phyloP scores from a whole-genome alignment of 2,888 invertebrate genomes.

The Rhopalosiphum nymphaeae region DNA sequence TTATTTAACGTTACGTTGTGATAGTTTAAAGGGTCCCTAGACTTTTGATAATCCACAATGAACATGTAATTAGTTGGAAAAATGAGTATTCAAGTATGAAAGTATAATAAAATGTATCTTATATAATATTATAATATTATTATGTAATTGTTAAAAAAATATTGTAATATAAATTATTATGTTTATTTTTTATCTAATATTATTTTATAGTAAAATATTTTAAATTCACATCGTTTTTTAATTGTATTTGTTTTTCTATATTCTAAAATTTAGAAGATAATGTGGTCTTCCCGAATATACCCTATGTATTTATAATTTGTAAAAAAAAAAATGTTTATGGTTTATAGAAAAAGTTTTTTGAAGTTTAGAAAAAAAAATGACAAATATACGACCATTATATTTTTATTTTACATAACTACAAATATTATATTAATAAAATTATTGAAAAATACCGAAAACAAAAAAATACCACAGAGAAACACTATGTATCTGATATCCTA shows the following conservation, averaged over 20 bases:
- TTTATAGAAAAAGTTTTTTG: not conserved
- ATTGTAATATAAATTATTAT: not conserved
- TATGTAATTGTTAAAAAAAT: not conserved
- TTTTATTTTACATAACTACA: not conserved
- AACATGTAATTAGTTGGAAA: not conserved
- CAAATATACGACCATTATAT: not conserved
- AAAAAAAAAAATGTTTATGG: not conserved
- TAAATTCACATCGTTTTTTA: not conserved
- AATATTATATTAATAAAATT: not conserved
- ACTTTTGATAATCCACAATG: not conserved
- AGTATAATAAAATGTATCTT: not conserved
- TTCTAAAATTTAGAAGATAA: no score
- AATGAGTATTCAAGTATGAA: not conserved
- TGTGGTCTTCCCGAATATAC: not conserved
- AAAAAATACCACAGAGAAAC: no score
- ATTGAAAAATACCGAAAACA: no score
- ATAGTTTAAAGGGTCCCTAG: not conserved
- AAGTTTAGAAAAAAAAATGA: not conserved
- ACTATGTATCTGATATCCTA: no score
- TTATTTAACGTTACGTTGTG: not conserved
- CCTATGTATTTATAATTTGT: not conserved
- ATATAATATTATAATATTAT: not conserved
- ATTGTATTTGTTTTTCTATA: not conserved
- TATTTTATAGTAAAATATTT: not conserved
- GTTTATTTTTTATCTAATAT: no score